Percentiles rank a stretch among this genome's conserved stretches.
Conservation (phyloP, 1,140 invertebrate species). For the Caerostris darwini region DNA sequence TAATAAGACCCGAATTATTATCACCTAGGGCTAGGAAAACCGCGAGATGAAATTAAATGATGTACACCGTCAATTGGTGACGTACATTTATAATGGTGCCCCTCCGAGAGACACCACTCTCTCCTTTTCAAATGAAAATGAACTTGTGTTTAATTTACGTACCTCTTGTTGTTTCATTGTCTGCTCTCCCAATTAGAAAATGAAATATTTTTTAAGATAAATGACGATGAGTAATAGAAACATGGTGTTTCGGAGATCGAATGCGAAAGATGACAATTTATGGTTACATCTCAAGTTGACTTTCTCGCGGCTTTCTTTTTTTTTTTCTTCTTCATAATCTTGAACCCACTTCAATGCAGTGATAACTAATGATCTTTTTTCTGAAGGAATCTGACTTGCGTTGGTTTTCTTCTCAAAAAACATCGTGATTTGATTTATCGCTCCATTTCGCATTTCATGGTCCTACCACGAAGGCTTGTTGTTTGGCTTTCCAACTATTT, state of each 20-base stretch:
- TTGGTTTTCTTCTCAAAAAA: not conserved
- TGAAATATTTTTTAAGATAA: conserved; percentile 40
- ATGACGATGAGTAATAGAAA: conserved; percentile 29
- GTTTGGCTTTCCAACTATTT: not conserved
- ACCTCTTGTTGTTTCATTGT: conserved; percentile 5
- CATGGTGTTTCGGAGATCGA: not conserved
- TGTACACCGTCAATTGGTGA: conserved; percentile 53
- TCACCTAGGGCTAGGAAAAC: conserved; percentile 59
- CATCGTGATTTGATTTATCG: conserved; percentile 10
- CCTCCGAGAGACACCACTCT: not conserved
- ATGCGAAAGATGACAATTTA: not conserved
- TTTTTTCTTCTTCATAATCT: not conserved
- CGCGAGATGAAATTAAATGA: conserved; percentile 62
- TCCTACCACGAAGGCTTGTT: not conserved
- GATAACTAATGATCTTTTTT: conserved; percentile 10
- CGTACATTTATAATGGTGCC: conserved; percentile 56
- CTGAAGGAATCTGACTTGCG: not conserved
- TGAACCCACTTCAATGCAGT: not conserved
- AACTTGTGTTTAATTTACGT: conserved; percentile 55
- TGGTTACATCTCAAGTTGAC: not conserved
- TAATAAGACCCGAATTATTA: conserved; percentile 71
- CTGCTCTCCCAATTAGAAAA: conserved; percentile 24
- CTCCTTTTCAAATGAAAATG: not conserved
- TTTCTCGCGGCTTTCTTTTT: not conserved
- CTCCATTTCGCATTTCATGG: not conserved